Evolutionary conservation across 2,888 invertebrate genomes (phyloP).

Genomic region (Choristoneura rosaceana): DNA sequence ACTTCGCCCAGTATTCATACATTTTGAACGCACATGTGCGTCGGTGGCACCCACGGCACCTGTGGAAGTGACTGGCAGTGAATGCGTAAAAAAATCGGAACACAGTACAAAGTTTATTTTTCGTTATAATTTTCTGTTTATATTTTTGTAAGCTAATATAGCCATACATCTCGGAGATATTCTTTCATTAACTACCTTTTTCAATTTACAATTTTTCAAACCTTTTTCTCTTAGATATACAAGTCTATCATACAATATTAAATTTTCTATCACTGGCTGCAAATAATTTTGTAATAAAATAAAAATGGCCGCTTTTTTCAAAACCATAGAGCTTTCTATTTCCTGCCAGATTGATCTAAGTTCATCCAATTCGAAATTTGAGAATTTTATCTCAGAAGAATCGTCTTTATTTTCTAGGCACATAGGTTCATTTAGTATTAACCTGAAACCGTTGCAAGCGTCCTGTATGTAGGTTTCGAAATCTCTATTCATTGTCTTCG

Average conservation of each 20-base stretch:
- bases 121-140: not conserved
- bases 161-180: constrained; percentile 89
- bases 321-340: constrained; percentile 47
- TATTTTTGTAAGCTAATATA: constrained; percentile 81
- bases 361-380: constrained; percentile 57
- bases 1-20: too few relatives aligned
- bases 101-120: constrained; percentile 28
- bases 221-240: constrained; percentile 71
- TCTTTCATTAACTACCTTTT: constrained; percentile 86
- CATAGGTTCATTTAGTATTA: constrained; percentile 44
- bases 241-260: constrained; percentile 71
- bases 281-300: constrained; percentile 68
- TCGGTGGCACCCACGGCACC: too few relatives aligned
- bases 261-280: constrained; percentile 72
- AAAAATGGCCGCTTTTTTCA: constrained; percentile 69
- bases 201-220: constrained; percentile 65
- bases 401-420: constrained; percentile 34
- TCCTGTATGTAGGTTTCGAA: constrained; percentile 67
- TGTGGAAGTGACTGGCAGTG: too few relatives aligned
- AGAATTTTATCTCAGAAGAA: constrained; percentile 34
- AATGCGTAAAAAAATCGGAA: not conserved
- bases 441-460: constrained; percentile 61
- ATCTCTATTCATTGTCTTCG: constrained; percentile 59
- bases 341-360: constrained; percentile 65
- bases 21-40: too few relatives aligned